phyloP scores from a whole-genome alignment of 2,113 vertebrate species.

The Crotalus horridus region DNA sequence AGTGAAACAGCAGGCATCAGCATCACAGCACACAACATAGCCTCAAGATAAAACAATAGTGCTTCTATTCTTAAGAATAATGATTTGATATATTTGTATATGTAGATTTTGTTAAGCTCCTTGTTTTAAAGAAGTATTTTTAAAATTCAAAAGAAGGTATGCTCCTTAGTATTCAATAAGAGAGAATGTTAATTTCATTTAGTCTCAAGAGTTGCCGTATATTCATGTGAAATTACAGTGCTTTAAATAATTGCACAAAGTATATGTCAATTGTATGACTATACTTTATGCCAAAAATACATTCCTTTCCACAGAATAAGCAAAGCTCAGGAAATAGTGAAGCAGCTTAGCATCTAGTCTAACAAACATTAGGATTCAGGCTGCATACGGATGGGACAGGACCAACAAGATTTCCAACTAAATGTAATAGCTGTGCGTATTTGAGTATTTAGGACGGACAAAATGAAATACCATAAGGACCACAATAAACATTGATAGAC shows the following conservation, averaged over 20 bases:
- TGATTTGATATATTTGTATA: constrained; percentile 51
- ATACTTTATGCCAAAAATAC: constrained; percentile 86
- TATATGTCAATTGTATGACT: constrained; percentile 77
- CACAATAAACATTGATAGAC: constrained; percentile 94
- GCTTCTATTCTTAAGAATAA: constrained; percentile 50
- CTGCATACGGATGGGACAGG: constrained; percentile 87
- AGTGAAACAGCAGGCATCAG: constrained; percentile 64
- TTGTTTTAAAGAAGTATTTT: constrained; percentile 65
- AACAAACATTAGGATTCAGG: constrained; percentile 91
- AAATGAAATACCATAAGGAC: constrained; percentile 89
- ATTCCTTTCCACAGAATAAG: constrained; percentile 92
- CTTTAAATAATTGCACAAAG: constrained; percentile 80
- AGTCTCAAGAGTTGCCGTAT: constrained; percentile 73
- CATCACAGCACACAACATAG: constrained; percentile 47
- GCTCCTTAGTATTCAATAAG: constrained; percentile 52
- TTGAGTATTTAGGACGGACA: constrained; percentile 88
- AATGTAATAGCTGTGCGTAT: constrained; percentile 83
- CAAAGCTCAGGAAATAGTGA: constrained; percentile 87
- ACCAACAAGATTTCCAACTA: constrained; percentile 80
- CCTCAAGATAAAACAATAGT: constrained; percentile 27
- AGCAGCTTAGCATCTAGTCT: constrained; percentile 92
- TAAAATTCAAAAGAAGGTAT: constrained; percentile 49
- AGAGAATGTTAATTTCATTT: constrained; percentile 69
- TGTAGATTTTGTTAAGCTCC: constrained; percentile 48
- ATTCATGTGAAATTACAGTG: constrained; percentile 98